Conservation (phyloP, 2,113 vertebrate genomes). For the Urocynchramus pylzowi region DNA sequence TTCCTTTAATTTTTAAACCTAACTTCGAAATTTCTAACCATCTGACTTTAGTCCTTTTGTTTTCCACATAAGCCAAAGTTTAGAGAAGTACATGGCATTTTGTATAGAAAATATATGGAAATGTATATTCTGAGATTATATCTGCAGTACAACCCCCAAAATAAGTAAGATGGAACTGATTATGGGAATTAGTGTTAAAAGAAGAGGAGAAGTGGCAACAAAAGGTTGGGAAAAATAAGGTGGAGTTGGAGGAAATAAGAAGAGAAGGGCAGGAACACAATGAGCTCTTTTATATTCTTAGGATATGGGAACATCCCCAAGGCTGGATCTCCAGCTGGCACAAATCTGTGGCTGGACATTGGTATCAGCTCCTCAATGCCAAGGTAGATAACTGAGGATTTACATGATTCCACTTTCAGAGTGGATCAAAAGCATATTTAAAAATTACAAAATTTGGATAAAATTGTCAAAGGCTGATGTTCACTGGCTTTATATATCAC, state of each 20-base stretch:
- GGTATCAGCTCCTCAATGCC: neutral
- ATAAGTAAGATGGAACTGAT: neutral
- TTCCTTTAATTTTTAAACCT: neutral
- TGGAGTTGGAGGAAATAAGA: neutral
- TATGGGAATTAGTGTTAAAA: neutral
- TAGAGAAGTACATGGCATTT: neutral
- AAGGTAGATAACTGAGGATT: neutral
- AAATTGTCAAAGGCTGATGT: neutral
- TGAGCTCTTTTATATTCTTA: neutral
- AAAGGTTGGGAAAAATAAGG: neutral
- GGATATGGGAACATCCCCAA: neutral
- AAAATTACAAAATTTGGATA: neutral
- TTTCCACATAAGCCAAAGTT: neutral
- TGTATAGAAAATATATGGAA: neutral
- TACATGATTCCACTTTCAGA: neutral
- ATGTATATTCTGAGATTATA: neutral
- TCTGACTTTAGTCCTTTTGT: neutral
- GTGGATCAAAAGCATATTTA: neutral
- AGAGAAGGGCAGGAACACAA: neutral
- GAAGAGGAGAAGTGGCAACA: neutral
- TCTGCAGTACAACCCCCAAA: neutral
- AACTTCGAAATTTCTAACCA: neutral
- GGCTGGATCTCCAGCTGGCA: neutral
- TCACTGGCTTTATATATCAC: neutral
- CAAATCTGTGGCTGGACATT: neutral